A percentile compares a stretch with the other conserved stretches of the same genome.
These are phyloP conservation scores for Ophraella communa DNA, from an alignment of 2,888 invertebrate genomes.

Conservation along the genomic window DNA sequence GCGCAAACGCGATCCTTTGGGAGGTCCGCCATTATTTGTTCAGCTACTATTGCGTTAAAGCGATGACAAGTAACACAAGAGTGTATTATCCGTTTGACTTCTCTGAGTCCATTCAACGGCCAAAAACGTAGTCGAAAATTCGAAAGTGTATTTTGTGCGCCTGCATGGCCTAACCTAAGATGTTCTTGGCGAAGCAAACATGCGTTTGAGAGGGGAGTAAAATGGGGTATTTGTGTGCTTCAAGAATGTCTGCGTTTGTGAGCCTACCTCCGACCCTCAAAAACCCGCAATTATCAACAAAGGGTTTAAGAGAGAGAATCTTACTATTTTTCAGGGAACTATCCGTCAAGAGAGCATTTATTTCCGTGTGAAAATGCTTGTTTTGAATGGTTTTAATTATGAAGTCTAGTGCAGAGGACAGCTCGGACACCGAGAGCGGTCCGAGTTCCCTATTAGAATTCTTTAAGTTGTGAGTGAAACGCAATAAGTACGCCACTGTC, in stretches of 20 bases:
- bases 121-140: slow-evolving; percentile 32
- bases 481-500: background rate
- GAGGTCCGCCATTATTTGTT: background rate
- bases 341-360: background rate
- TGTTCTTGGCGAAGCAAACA: background rate
- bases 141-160: slow-evolving; percentile 30
- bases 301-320: background rate
- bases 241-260: background rate
- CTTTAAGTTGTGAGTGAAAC: background rate
- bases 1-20: slow-evolving; percentile 12
- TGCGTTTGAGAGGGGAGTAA: background rate
- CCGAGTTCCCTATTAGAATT: background rate
- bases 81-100: slow-evolving; percentile 24
- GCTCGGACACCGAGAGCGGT: background rate
- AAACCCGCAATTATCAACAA: background rate
- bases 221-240: background rate
- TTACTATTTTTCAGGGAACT: background rate
- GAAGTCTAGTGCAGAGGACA: background rate
- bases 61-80: slow-evolving; percentile 32
- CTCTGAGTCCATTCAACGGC: slow-evolving; percentile 28
- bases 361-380: background rate
- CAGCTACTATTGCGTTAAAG: slow-evolving; percentile 14
- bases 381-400: background rate
- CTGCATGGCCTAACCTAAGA: slow-evolving; percentile 26
- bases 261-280: background rate